Conservation (phyloP, 2,888 invertebrate species). For the Prenolepis imparis region DNA sequence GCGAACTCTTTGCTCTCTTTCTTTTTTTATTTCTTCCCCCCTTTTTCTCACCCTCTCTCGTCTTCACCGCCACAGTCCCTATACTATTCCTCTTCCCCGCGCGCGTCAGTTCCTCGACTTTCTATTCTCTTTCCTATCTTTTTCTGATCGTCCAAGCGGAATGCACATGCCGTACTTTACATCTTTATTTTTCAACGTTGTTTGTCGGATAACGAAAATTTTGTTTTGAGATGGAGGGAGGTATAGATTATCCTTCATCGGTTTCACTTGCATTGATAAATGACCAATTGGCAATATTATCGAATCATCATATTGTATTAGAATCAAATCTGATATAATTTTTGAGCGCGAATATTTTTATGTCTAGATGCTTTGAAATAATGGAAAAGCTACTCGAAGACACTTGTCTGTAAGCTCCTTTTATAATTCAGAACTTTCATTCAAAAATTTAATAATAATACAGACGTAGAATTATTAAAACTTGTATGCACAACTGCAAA, state of each 20-base stretch:
- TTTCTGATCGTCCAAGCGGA: not conserved
- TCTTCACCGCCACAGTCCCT: conserved; percentile 6
- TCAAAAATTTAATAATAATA: not conserved
- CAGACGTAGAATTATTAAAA: not conserved
- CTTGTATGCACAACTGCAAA: not conserved
- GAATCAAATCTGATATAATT: not conserved
- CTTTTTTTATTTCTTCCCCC: conserved; percentile 1
- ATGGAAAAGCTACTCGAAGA: not conserved
- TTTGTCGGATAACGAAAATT: not conserved
- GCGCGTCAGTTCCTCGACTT: conserved; percentile 38
- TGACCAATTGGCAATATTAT: not conserved
- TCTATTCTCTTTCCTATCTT: not conserved
- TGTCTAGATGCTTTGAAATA: not conserved
- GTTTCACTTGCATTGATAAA: not conserved
- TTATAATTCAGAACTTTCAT: not conserved
- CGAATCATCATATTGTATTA: not conserved
- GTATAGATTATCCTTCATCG: not conserved
- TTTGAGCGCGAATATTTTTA: not conserved
- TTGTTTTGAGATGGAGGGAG: not conserved
- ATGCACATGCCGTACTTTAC: not conserved
- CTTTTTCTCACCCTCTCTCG: not conserved
- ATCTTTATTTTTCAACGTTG: not conserved
- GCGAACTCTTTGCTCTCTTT: conserved; percentile 52
- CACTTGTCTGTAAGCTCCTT: not conserved
- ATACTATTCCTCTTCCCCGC: conserved; percentile 8